phyloP scores from a whole-genome alignment of 1,140 invertebrate species.

The Caenorhabditis elegans region WBcel235 BX284606.5:5398501-5399000 shows the following conservation, averaged over 20 bases:
- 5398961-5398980: background rate
- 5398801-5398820: background rate
- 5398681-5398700: background rate
- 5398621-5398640: conserved; percentile 22
- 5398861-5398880: conserved; percentile 17
- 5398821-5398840: background rate
- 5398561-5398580: conserved; percentile 36
- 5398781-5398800: background rate
- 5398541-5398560: conserved; percentile 38
- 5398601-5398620: background rate
- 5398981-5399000: background rate
- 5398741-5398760: conserved; percentile 3
- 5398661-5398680: background rate
- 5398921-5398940: conserved; percentile 13
- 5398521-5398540: conserved; percentile 44
- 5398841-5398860: background rate
- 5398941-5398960: conserved; percentile 14
- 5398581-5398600: conserved; percentile 24
- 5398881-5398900: background rate
- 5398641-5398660: conserved; percentile 46
- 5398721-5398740: background rate
- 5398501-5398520: conserved; percentile 37
- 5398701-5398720: conserved; percentile 30
- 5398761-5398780: background rate
- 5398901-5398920: conserved; percentile 24